Conservation (phyloP, 2,888 invertebrate genomes). For the Lithophane semibrunnea region DNA sequence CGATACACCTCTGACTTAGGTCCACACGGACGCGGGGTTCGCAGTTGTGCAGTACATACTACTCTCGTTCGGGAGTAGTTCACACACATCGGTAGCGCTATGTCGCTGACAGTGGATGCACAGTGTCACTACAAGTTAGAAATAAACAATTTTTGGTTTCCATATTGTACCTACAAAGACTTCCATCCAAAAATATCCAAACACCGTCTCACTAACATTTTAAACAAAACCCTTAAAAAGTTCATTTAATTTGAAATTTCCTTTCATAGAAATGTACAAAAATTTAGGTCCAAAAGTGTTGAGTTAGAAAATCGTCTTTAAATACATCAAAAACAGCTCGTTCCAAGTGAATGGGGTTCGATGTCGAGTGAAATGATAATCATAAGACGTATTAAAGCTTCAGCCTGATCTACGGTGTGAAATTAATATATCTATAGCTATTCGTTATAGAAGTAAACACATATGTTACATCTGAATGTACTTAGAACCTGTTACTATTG, state of each 20-base stretch:
- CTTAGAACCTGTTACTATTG: conserved; percentile 68
- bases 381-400: conserved; percentile 60
- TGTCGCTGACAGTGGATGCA: conserved; percentile 52
- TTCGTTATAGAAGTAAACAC: conserved; percentile 59
- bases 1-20: conserved; percentile 56
- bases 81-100: conserved; percentile 25
- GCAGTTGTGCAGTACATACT: conserved; percentile 13
- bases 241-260: conserved; percentile 36
- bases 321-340: conserved; percentile 63
- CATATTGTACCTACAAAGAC: conserved; percentile 82
- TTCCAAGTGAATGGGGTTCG: conserved; percentile 56
- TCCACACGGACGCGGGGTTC: conserved; percentile 7
- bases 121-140: conserved; percentile 76
- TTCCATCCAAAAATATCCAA: conserved; percentile 82
- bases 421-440: conserved; percentile 62
- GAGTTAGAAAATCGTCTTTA: conserved; percentile 66
- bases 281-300: conserved; percentile 71
- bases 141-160: conserved; percentile 86
- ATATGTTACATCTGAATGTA: conserved; percentile 65
- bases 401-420: conserved; percentile 52
- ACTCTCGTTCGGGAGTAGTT: conserved; percentile 22
- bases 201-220: conserved; percentile 51
- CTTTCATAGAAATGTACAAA: conserved; percentile 74
- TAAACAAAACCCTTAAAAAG: conserved; percentile 41
- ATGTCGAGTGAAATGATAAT: conserved; percentile 61